Base-by-base conservation (phyloP, 2,888 invertebrate genomes). In the Drosophila merina region DNA sequence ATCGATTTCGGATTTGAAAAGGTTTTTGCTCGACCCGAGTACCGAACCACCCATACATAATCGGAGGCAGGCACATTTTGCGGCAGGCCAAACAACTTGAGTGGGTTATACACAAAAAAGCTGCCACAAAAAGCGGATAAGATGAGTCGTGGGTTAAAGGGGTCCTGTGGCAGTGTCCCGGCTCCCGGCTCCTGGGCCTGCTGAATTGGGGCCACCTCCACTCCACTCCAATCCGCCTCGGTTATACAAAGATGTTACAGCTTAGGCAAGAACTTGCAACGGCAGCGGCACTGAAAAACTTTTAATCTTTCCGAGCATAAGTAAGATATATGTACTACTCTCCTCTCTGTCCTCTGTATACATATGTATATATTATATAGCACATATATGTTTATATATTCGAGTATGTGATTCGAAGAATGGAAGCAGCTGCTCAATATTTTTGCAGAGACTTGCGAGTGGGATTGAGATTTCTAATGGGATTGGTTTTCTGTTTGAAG, bases 1-100 rank as follows among this genome's bases (percentile, higher is more conserved):
- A 85, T 88, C 81, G 88, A 85, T 85, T 85, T 88, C 73, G 85
- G 88, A 86, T 88, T 88, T 83, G 75, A 76, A 78, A 83, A 84
- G 86, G 85, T 81, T 83, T n/a, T 33, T 12, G 25, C 54, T 14
- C 42, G 28, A 59, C 64, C 64, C 51, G 8, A 63, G 33, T 10
- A 7, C 14, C 1, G n/a, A n/a, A n/a, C 20, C 20, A 5, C 28
- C 28, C 28, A 28, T 6, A 28, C 6, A 28, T 28, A 28, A 28
- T 28, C 28, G 28, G 28, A 28, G 36, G 45, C 55, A 59, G 72
- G 57, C 72, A 74, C 79, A 74, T 75, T 86, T 77, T 84, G 86
- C 66, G 88, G 82, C 86, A 74, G 75, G 69, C 81, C 86, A 73
- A 71, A 72, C 76, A 84, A 75, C 81, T 86, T 81, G 79, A 79